Conservation (phyloP, 2,888 invertebrate genomes). For the Iphiclides podalirius region DNA sequence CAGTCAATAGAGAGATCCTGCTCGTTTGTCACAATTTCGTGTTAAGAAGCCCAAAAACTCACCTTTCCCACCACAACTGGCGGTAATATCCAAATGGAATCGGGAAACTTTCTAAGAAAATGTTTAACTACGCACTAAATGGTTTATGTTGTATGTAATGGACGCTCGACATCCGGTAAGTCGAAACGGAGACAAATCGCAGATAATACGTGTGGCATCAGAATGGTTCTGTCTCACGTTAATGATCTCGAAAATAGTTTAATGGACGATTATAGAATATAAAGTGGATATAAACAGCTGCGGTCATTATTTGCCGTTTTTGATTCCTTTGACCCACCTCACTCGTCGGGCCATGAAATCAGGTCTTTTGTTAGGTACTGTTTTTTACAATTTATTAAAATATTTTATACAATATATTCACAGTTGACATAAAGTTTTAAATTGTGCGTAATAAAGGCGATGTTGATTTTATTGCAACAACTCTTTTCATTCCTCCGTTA, state of each 20-base stretch:
- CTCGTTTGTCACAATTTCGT: too few species aligned
- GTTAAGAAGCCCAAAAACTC: too few species aligned
- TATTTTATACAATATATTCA: too few species aligned
- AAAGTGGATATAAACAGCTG: neutral
- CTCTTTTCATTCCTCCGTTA: too few species aligned
- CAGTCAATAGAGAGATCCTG: too few species aligned
- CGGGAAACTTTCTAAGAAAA: neutral
- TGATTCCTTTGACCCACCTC: neutral
- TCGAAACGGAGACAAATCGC: conserved; percentile 24
- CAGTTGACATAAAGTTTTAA: too few species aligned
- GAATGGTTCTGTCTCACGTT: conserved; percentile 25
- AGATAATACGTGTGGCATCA: conserved; percentile 7
- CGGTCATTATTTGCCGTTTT: neutral
- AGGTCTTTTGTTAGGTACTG: too few species aligned
- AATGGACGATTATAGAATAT: conserved; percentile 34
- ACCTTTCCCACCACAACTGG: too few species aligned
- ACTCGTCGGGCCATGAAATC: too few species aligned
- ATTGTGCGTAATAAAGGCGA: too few species aligned
- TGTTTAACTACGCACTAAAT: conserved; percentile 1
- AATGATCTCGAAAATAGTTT: conserved; percentile 55
- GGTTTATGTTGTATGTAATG: conserved; percentile 19
- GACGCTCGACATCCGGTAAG: conserved; percentile 33
- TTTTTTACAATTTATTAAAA: neutral
- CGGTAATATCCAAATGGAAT: neutral
- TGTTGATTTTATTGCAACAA: too few species aligned